Conservation (phyloP, 2,113 vertebrate species). For the Passer montanus region DNA sequence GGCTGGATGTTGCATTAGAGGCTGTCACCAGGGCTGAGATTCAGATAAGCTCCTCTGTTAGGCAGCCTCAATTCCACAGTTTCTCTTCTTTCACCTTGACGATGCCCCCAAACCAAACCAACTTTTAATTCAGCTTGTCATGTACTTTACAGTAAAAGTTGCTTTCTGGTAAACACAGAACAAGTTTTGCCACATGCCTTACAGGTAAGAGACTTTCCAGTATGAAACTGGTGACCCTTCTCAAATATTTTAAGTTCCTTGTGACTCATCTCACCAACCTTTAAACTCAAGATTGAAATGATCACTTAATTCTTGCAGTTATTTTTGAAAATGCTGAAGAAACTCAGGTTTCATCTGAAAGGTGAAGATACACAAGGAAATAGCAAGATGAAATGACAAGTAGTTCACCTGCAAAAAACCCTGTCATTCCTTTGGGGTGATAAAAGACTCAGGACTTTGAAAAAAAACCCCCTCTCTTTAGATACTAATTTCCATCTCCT, state of each 20-base stretch:
- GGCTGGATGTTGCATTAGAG: background rate
- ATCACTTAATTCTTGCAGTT: background rate
- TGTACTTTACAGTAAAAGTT: background rate
- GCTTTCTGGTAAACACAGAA: background rate
- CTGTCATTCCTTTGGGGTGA: background rate
- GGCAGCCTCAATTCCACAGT: background rate
- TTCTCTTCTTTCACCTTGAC: background rate
- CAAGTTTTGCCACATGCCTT: conserved; percentile 4
- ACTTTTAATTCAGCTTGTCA: background rate
- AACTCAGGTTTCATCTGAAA: background rate
- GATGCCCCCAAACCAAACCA: background rate
- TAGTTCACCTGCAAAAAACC: background rate
- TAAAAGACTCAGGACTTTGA: background rate
- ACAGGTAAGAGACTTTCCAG: background rate
- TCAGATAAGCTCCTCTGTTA: background rate
- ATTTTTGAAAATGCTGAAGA: background rate
- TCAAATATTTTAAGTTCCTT: background rate
- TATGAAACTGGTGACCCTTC: background rate
- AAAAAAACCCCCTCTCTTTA: background rate
- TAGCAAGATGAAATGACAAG: background rate
- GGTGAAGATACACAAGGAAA: background rate
- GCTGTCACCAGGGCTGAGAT: background rate
- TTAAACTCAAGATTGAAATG: background rate
- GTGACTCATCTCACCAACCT: background rate
- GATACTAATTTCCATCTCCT: background rate